Conservation (phyloP, 2,113 vertebrate species). For the Oncorhynchus tshawytscha region DNA sequence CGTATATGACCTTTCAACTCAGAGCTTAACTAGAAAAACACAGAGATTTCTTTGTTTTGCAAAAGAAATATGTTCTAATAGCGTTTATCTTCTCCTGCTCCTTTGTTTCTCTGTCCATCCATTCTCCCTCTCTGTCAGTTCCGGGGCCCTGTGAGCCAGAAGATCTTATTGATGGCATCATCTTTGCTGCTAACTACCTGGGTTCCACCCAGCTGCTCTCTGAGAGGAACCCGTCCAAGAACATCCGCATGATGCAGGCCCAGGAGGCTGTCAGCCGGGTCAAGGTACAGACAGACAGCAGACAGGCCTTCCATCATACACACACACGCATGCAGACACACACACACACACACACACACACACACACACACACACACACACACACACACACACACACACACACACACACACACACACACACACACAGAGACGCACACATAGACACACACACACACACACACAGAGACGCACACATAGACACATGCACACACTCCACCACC, state of each 20-base stretch:
- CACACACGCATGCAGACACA: neutral
- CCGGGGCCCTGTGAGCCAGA: constrained; percentile 97
- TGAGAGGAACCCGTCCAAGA: constrained; percentile 96
- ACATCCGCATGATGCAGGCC: constrained; percentile 98
- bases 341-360: constrained; percentile 17
- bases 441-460: constrained; percentile 16
- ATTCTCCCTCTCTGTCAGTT: constrained; percentile 70
- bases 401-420: too few species aligned
- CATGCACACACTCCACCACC: neutral
- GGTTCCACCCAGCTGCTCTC: constrained; percentile 98
- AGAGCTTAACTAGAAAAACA: too few species aligned
- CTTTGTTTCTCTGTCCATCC: neutral
- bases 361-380: neutral
- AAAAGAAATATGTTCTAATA: too few species aligned
- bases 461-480: neutral
- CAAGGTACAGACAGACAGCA: constrained; percentile 78
- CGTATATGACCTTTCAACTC: too few species aligned
- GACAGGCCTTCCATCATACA: neutral
- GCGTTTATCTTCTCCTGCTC: neutral
- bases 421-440: neutral
- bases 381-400: too few species aligned
- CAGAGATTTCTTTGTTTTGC: too few species aligned
- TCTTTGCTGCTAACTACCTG: constrained; percentile 98
- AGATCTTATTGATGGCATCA: constrained; percentile 98
- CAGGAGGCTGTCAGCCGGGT: constrained; percentile 97